Conservation (phyloP, 2,888 invertebrate genomes). For the Odiellus spinosus region DNA sequence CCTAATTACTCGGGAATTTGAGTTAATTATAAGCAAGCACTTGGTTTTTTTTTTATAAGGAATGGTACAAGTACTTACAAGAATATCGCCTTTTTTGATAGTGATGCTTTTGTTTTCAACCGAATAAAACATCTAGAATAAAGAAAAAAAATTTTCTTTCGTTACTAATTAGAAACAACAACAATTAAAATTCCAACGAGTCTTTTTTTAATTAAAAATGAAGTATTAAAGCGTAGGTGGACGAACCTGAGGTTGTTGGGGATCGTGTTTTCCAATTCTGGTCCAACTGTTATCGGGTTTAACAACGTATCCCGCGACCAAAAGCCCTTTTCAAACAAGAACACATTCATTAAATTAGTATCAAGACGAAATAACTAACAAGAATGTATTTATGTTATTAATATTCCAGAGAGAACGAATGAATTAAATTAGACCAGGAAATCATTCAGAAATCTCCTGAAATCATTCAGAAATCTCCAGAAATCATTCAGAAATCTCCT, state of each 20-base stretch:
- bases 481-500: too few species aligned
- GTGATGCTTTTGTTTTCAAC: conserved; percentile 43
- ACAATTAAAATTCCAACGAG: background rate
- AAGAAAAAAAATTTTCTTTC: background rate
- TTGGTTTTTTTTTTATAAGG: too few species aligned
- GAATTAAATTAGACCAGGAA: too few species aligned
- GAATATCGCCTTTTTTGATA: conserved; percentile 49
- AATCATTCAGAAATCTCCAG: too few species aligned
- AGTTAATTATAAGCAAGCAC: too few species aligned
- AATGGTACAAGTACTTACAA: too few species aligned
- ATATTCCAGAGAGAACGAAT: too few species aligned
- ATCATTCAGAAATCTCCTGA: too few species aligned
- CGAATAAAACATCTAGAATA: conserved; percentile 77
- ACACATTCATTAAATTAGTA: conserved; percentile 7
- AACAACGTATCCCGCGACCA: conserved; percentile 68
- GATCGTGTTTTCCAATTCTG: conserved; percentile 67
- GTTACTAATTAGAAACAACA: background rate
- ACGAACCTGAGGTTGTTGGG: conserved; percentile 47
- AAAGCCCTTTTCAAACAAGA: conserved; percentile 51
- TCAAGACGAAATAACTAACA: too few species aligned
- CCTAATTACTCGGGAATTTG: too few species aligned
- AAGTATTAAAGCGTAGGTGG: background rate
- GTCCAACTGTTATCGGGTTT: conserved; percentile 50
- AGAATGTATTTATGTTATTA: too few species aligned
- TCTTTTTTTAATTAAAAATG: background rate